Conservation (phyloP, 1,140 invertebrate species). For the Tyrophagus putrescentiae region DNA sequence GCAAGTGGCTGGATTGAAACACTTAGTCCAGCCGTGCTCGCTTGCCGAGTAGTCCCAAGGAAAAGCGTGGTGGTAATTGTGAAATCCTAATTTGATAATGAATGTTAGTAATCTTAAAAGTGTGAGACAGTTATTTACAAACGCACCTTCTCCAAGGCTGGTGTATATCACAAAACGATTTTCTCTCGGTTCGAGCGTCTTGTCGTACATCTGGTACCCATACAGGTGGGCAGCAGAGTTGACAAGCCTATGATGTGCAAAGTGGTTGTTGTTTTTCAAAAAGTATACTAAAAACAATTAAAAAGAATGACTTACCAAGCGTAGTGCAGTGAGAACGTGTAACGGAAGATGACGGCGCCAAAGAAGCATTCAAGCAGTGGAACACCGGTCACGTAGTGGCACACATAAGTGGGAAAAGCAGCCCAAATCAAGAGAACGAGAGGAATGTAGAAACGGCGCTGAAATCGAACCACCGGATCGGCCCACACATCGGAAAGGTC, state of each 20-base stretch:
- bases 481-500: slow-evolving; percentile 66
- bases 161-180: slow-evolving; percentile 38
- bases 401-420: neutral
- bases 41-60: slow-evolving; percentile 39
- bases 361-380: slow-evolving; percentile 6
- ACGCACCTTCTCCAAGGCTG: slow-evolving; percentile 43
- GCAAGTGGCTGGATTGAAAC: slow-evolving; percentile 39
- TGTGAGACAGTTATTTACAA: no score
- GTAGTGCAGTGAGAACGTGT: slow-evolving; percentile 8
- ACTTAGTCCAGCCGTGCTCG: slow-evolving; percentile 34
- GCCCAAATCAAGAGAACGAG: slow-evolving; percentile 11
- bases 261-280: no score
- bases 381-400: slow-evolving; percentile 5
- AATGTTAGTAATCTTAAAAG: no score
- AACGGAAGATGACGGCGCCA: slow-evolving; percentile 15
- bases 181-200: slow-evolving; percentile 39
- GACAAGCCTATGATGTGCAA: no score
- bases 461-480: slow-evolving; percentile 61
- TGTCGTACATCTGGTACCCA: slow-evolving; percentile 36
- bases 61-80: slow-evolving; percentile 45
- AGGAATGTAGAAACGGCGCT: slow-evolving; percentile 16
- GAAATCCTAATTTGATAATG: no score
- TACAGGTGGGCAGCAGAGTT: slow-evolving; percentile 42
- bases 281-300: no score
- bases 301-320: no score